Evolutionary conservation across 2,888 invertebrate species (phyloP).

Genomic region (Tipula confusa): DNA sequence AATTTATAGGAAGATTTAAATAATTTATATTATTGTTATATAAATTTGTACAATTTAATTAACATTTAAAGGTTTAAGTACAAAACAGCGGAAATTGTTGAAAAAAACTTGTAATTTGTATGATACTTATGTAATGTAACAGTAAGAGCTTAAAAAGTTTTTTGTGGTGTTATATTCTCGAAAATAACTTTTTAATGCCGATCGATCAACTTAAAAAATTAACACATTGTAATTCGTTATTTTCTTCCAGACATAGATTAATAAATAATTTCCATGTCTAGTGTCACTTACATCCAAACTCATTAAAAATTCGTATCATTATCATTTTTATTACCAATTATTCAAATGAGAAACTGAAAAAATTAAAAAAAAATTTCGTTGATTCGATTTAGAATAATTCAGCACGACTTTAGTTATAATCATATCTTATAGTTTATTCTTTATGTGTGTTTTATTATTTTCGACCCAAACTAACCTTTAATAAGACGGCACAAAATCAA

Average conservation of each 20-base stretch:
- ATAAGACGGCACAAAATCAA: neutral
- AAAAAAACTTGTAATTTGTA: neutral
- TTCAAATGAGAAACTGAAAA: neutral
- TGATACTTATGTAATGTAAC: too few relatives aligned
- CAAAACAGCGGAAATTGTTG: neutral
- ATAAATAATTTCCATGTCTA: neutral
- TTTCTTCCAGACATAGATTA: neutral
- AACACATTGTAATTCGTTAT: neutral
- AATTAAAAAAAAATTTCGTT: neutral
- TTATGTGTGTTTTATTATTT: neutral
- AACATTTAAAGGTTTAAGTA: neutral
- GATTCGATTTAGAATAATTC: neutral
- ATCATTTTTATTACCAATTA: neutral
- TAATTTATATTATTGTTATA: conserved; percentile 21
- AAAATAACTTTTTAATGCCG: neutral
- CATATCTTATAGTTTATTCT: neutral
- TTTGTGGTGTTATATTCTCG: neutral
- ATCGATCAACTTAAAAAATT: neutral
- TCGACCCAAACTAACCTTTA: conserved; percentile 5
- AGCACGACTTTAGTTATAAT: conserved; percentile 15
- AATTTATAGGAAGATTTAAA: conserved; percentile 20
- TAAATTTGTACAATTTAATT: conserved; percentile 20
- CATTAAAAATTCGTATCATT: conserved; percentile 8
- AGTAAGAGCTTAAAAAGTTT: neutral
- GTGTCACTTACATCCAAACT: neutral